Base-by-base conservation (phyloP, 2,113 vertebrate genomes). In the Capreolus pygargus region DNA sequence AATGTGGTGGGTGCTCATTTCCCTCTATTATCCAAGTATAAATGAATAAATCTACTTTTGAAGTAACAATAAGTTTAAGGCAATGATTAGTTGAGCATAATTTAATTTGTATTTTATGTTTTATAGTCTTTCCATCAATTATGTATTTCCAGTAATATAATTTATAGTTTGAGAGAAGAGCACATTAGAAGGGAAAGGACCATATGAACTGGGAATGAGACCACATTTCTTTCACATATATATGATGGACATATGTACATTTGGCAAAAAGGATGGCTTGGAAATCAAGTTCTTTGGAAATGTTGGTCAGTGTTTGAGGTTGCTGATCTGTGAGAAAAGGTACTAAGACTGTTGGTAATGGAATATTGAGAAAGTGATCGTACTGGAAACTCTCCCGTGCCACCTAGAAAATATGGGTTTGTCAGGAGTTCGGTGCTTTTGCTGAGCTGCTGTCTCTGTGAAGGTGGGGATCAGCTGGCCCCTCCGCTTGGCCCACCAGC, bases 51-150 rank as follows among this genome's bases (percentile, higher is more conserved):
- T 55, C 4, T 43, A 52, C 70, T 86, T 86, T 93, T 89, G 12
- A 92, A 76, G 64, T 55, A 91, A 10, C 4, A 43, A 64, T 85
- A 70, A 19, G 3, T 52, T 67, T 58, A 84, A 70, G 39, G 23
- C 21, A 91, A n/a, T 76, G 61, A 84, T 54, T 84, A 61, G 21
- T 89, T 78, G n/a, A 86, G 16, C 4, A 58, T 16, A 94, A 79
- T 60, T 86, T 91, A 84, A 64, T 95, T 91, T 81, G 9, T 27
- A 86, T 50, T 96, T 97, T 36, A 67, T 10, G 23, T 87, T 92
- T 61, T 87, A 2, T 54, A 45, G 47, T 43, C 89, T 78, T 60
- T 36, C n/a, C 5, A 57, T 76, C 21, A 55, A 7, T 89, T 74
- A 39, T 5, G 27, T 45, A 3, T 88, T 74, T 91, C 2, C 3